These are phyloP conservation scores for Brachionus manjavacas DNA, from an alignment of 1,140 invertebrate species.

Conservation along the genomic window DNA sequence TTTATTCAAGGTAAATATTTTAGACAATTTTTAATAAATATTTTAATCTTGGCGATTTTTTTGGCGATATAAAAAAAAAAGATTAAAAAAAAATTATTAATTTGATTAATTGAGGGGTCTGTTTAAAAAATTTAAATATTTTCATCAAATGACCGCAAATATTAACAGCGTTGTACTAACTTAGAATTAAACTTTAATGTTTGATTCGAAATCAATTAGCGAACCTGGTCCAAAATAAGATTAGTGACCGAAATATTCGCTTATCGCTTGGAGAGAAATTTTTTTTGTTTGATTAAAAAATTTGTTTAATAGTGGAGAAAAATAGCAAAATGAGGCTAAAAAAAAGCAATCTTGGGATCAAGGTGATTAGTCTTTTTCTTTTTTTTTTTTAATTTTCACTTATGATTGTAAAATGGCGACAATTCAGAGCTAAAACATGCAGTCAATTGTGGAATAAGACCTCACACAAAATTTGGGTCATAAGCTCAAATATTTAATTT, in stretches of 20 bases:
- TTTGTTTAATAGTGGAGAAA: background rate
- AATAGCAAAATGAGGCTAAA: background rate
- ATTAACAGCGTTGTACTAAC: background rate
- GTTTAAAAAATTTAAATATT: background rate
- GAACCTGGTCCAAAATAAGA: background rate
- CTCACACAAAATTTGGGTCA: background rate
- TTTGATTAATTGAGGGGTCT: background rate
- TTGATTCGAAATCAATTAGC: background rate
- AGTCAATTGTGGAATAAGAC: background rate
- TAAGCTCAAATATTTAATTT: constrained; percentile 7
- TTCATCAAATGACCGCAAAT: background rate
- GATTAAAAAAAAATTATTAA: too few species aligned
- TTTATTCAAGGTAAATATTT: too few species aligned
- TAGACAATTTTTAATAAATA: too few species aligned
- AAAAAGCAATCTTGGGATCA: background rate
- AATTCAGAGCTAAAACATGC: background rate
- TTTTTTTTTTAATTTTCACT: background rate
- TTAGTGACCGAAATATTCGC: background rate
- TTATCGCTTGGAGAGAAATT: background rate
- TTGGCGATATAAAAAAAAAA: too few species aligned
- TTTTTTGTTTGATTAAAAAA: background rate
- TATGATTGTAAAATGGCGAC: background rate
- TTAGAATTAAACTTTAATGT: background rate
- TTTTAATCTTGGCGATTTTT: too few species aligned
- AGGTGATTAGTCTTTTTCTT: background rate